Percentiles rank a stretch among this genome's conserved stretches.
These are phyloP conservation scores for Leptodactylus fallax DNA, from an alignment of 2,797 vertebrate genomes.

Conservation along the genomic window DNA sequence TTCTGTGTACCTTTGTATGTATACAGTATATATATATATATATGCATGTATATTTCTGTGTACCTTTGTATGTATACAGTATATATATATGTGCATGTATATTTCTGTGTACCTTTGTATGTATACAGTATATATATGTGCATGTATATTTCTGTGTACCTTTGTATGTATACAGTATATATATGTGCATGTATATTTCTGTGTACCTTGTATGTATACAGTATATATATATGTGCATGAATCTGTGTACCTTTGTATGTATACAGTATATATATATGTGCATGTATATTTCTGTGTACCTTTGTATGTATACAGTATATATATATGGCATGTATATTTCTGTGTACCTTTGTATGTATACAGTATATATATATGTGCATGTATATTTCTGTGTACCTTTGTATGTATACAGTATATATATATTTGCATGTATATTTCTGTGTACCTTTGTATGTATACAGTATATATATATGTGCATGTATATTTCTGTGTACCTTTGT, in stretches of 20 bases:
- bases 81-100: too few species aligned
- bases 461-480: too few species aligned
- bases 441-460: too few species aligned
- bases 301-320: too few species aligned
- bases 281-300: too few species aligned
- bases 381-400: neutral
- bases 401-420: neutral
- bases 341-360: neutral
- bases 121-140: neutral
- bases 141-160: too few species aligned
- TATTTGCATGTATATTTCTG: neutral
- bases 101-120: neutral
- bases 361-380: too few species aligned
- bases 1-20: too few species aligned
- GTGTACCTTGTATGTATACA: neutral
- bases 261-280: neutral
- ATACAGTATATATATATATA: too few species aligned
- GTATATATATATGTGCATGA: too few species aligned
- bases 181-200: neutral
- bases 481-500: neutral
- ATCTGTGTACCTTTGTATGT: neutral
- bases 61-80: neutral
- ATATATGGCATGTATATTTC: neutral
- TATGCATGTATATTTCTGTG: neutral
- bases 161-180: too few species aligned